phyloP scores from a whole-genome alignment of 2,113 vertebrate genomes.

The Dunckerocampus dactyliophorus region DNA sequence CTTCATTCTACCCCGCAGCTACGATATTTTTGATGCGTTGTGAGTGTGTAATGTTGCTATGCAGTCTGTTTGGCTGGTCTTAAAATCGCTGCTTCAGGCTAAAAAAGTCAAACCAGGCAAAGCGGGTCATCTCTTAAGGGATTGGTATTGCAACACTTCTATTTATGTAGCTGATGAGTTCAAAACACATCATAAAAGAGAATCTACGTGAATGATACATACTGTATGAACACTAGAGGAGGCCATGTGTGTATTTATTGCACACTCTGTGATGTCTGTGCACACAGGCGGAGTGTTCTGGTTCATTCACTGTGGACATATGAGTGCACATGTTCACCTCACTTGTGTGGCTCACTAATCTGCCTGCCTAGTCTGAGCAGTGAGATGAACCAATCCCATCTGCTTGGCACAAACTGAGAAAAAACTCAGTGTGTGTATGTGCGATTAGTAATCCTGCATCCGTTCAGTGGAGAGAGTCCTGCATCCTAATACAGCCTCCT shows the following conservation, averaged over 20 bases:
- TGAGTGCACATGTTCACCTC: constrained; percentile 36
- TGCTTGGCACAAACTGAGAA: constrained; percentile 45
- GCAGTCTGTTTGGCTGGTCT: constrained; percentile 30
- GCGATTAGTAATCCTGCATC: constrained; percentile 38
- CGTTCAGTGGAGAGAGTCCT: constrained; percentile 24
- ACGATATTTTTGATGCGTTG: constrained; percentile 24
- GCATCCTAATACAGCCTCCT: constrained; percentile 23
- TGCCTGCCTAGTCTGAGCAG: constrained; percentile 46
- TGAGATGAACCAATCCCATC: constrained; percentile 56
- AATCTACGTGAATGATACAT: constrained; percentile 2
- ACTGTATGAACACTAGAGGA: not conserved
- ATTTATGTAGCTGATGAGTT: not conserved
- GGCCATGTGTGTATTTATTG: too few relatives aligned
- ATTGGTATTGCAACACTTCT: not conserved
- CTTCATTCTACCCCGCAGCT: constrained; percentile 11
- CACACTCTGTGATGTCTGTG: not conserved
- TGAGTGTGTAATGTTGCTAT: not conserved
- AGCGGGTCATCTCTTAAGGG: not conserved
- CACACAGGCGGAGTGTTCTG: constrained; percentile 9
- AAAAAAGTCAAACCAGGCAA: constrained; percentile 14
- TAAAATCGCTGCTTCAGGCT: constrained; percentile 24
- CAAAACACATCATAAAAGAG: constrained; percentile 1
- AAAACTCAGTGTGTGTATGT: constrained; percentile 10
- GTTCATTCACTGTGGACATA: constrained; percentile 20
- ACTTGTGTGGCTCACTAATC: constrained; percentile 36